Evolutionary conservation across 2,113 vertebrate genomes (phyloP).

Genomic region (Lamprologus ornatipinnis): DNA sequence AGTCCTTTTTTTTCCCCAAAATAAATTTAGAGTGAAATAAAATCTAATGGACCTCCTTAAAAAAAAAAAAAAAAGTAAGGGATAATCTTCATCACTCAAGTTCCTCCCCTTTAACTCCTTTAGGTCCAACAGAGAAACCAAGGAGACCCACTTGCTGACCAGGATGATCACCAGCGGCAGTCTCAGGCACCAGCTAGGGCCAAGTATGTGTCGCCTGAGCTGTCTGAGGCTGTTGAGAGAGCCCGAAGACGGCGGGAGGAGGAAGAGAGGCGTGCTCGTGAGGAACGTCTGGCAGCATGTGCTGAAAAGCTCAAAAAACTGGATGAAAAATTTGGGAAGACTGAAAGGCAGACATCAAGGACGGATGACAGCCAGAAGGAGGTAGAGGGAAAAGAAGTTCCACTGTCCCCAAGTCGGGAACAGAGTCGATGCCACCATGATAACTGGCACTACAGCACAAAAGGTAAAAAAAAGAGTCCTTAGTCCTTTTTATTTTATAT

Average conservation of each 20-base stretch:
- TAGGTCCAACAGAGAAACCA: slow-evolving; percentile 74
- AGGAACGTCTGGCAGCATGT: slow-evolving; percentile 90
- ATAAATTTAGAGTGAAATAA: not conserved
- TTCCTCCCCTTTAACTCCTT: not conserved
- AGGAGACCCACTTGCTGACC: slow-evolving; percentile 77
- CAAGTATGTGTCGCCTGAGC: slow-evolving; percentile 85
- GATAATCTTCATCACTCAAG: not conserved
- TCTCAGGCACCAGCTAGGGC: slow-evolving; percentile 74
- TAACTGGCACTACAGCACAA: slow-evolving; percentile 69
- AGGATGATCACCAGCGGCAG: slow-evolving; percentile 76
- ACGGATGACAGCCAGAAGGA: slow-evolving; percentile 72
- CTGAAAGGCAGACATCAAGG: slow-evolving; percentile 76
- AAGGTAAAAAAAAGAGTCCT: slow-evolving; percentile 67
- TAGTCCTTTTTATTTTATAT: not conserved
- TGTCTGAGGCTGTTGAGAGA: slow-evolving; percentile 91
- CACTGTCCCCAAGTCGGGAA: slow-evolving; percentile 69
- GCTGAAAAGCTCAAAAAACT: slow-evolving; percentile 95
- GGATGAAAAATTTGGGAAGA: slow-evolving; percentile 90
- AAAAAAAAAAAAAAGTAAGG: not conserved
- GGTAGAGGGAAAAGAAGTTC: slow-evolving; percentile 55
- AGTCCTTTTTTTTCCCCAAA: accelerated
- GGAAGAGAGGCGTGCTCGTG: slow-evolving; percentile 87
- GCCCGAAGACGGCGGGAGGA: slow-evolving; percentile 88
- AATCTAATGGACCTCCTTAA: not conserved
- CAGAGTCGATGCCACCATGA: slow-evolving; percentile 67